Evolutionary conservation across 2,113 vertebrate genomes (phyloP).

Genomic region (Pelodiscus sinensis): DNA sequence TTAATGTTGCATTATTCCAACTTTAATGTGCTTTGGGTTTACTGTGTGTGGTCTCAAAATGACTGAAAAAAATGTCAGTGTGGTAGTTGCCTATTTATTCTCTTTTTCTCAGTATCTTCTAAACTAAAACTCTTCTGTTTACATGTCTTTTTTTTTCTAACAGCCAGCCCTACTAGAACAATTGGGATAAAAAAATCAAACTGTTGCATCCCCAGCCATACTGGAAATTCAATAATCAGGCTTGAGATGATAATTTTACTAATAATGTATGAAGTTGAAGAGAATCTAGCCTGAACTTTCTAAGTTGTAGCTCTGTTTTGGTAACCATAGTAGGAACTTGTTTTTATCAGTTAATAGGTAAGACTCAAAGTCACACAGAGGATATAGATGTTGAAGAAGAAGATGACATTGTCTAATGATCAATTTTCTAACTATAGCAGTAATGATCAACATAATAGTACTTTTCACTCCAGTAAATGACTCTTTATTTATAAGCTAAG

Average conservation of each 20-base stretch:
- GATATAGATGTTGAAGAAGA: neutral
- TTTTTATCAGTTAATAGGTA: neutral
- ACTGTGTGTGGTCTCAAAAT: neutral
- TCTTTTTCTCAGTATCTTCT: neutral
- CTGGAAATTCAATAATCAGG: neutral
- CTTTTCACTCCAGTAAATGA: neutral
- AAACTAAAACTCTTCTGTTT: neutral
- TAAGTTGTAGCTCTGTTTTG: neutral
- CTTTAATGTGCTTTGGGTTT: neutral
- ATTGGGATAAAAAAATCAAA: neutral
- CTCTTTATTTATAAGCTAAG: neutral
- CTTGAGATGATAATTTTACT: neutral
- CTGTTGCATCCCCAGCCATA: neutral
- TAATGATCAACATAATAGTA: conserved; percentile 5
- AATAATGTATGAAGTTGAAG: neutral
- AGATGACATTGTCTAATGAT: conserved; percentile 4
- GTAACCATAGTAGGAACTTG: neutral
- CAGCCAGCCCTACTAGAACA: neutral
- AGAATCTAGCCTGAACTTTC: accelerated
- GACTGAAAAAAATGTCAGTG: accelerated
- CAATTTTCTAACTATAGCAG: conserved; percentile 7
- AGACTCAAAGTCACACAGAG: neutral
- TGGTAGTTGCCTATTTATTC: neutral
- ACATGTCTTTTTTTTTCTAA: neutral
- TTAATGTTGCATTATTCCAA: neutral